A percentile compares a stretch with the other conserved stretches of the same genome.
Conservation (phyloP, 2,888 invertebrate genomes). For the Metalampra italica region DNA sequence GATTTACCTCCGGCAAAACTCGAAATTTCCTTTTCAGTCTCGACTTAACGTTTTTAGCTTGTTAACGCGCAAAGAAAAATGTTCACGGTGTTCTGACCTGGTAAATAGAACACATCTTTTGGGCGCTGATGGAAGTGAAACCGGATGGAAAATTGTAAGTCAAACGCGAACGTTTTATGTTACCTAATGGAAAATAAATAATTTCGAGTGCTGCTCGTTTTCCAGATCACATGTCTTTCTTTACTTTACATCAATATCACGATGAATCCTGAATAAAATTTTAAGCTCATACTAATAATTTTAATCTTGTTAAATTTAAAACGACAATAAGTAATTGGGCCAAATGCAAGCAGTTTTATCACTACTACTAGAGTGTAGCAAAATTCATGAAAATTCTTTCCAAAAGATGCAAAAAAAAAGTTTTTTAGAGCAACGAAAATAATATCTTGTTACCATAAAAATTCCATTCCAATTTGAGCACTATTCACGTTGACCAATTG, state of each 20-base stretch:
- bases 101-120: constrained; percentile 23
- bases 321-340: too few relatives aligned
- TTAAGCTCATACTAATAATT: too few relatives aligned
- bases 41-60: constrained; percentile 3
- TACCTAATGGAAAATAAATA: constrained; percentile 29
- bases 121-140: constrained; percentile 34
- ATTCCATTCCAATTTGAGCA: not conserved
- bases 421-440: too few relatives aligned
- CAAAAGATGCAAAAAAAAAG: too few relatives aligned
- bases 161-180: constrained; percentile 33
- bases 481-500: constrained; percentile 12
- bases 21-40: not conserved
- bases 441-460: not conserved
- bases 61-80: constrained; percentile 20
- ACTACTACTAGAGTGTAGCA: too few relatives aligned
- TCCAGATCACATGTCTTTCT: constrained; percentile 15
- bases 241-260: not conserved
- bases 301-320: too few relatives aligned
- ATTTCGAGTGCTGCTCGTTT: constrained; percentile 14
- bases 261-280: too few relatives aligned
- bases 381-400: too few relatives aligned
- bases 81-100: constrained; percentile 29
- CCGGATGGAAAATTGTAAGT: constrained; percentile 42
- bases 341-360: too few relatives aligned
- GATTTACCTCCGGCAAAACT: constrained; percentile 1